These are phyloP conservation scores for Stenolophus ochropezus DNA, from an alignment of 2,888 invertebrate species.

Conservation along the genomic window DNA sequence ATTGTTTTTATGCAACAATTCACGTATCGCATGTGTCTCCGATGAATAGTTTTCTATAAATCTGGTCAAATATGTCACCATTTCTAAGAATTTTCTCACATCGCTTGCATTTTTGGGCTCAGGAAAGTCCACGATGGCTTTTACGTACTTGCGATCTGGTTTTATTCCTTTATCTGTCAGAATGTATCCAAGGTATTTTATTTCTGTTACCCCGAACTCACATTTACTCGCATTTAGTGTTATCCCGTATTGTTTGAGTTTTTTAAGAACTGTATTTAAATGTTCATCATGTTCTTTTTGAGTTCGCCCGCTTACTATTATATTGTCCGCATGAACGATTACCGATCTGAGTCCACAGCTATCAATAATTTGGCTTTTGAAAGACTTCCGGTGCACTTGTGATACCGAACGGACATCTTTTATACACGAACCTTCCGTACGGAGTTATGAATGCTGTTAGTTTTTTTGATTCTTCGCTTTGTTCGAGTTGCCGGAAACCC, in stretches of 20 bases:
- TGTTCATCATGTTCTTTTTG: background rate
- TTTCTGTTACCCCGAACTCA: constrained; percentile 60
- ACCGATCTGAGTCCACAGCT: constrained; percentile 58
- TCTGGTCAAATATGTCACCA: constrained; percentile 61
- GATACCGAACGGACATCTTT: constrained; percentile 64
- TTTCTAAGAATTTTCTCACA: constrained; percentile 62
- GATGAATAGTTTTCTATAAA: constrained; percentile 62
- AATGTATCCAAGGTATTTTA: constrained; percentile 64
- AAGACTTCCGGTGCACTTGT: constrained; percentile 64
- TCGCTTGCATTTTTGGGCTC: constrained; percentile 59
- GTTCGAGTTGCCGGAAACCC: constrained; percentile 65
- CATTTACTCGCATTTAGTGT: background rate
- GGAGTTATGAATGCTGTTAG: constrained; percentile 65
- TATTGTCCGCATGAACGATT: constrained; percentile 60
- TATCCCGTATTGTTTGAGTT: background rate
- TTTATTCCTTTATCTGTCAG: constrained; percentile 61
- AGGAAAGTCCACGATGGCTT: constrained; percentile 58
- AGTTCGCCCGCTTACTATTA: background rate
- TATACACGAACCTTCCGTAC: constrained; percentile 65
- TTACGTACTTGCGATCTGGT: constrained; percentile 53
- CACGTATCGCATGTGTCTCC: constrained; percentile 61
- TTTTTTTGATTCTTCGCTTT: constrained; percentile 63
- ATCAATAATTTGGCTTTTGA: constrained; percentile 62
- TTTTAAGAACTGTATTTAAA: background rate
- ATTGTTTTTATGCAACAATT: constrained; percentile 58